Conservation (phyloP, 1,140 invertebrate species). For the Zaprionus tsacasi region DNA sequence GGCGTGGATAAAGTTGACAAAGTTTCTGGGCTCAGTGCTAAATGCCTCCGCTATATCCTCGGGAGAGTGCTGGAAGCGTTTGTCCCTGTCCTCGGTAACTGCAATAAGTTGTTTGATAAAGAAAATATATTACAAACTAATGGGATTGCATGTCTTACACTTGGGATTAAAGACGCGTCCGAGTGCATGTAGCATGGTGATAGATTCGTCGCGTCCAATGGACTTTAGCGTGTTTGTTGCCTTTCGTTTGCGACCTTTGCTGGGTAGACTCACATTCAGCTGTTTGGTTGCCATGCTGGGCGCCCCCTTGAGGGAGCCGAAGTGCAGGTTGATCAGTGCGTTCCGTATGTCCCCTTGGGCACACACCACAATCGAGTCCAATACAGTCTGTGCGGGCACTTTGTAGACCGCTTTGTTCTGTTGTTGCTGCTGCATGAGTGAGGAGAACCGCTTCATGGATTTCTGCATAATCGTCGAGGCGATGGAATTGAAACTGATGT, state of each 20-base stretch:
- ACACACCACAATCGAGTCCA: constrained; percentile 89
- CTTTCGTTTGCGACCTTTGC: constrained; percentile 63
- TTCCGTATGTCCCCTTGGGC: constrained; percentile 89
- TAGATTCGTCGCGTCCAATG: constrained; percentile 87
- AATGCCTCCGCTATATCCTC: constrained; percentile 88
- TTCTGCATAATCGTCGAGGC: constrained; percentile 88
- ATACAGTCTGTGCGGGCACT: constrained; percentile 85
- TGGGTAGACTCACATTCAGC: constrained; percentile 23
- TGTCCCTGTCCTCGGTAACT: constrained; percentile 44
- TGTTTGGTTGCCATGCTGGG: constrained; percentile 60
- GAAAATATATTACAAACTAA: not conserved
- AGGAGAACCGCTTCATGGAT: constrained; percentile 87
- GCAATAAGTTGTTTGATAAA: not conserved
- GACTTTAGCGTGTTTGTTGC: constrained; percentile 84
- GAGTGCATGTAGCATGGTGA: constrained; percentile 89
- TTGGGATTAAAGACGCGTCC: constrained; percentile 92
- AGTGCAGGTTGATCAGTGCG: constrained; percentile 89
- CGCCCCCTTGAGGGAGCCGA: constrained; percentile 88
- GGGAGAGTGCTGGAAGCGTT: constrained; percentile 87
- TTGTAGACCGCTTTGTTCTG: constrained; percentile 85
- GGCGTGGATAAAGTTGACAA: constrained; percentile 89
- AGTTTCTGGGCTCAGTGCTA: constrained; percentile 86
- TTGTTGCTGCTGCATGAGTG: constrained; percentile 84
- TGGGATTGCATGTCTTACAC: constrained; percentile 84
- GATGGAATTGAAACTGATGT: constrained; percentile 89